These are phyloP conservation scores for Lysandra bellargus DNA, from an alignment of 2,888 invertebrate species.

Conservation along the genomic window DNA sequence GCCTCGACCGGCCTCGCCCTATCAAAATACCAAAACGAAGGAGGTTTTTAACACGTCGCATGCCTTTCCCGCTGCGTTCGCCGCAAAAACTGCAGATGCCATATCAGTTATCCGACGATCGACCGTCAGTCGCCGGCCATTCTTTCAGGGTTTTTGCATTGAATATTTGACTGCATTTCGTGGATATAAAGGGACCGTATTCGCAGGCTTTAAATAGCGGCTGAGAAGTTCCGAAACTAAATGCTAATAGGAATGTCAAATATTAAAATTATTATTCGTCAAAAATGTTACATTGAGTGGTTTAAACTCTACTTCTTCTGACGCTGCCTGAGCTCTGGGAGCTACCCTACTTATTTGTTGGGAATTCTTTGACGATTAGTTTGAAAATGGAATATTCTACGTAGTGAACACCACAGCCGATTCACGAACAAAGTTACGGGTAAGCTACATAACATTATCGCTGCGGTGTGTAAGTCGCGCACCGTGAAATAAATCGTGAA, in stretches of 20 bases:
- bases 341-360: not conserved
- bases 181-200: not conserved
- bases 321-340: not conserved
- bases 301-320: not conserved
- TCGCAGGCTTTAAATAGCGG: not conserved
- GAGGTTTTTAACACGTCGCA: slow-evolving; percentile 25
- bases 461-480: slow-evolving; percentile 34
- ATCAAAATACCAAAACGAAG: slow-evolving; percentile 38
- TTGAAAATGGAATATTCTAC: not conserved
- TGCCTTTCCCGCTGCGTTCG: slow-evolving; percentile 17
- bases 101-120: slow-evolving; percentile 26
- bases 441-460: not conserved
- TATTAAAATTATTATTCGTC: not conserved
- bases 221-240: not conserved
- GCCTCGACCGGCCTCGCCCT: slow-evolving; percentile 29
- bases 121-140: slow-evolving; percentile 13
- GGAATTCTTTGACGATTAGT: not conserved
- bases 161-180: slow-evolving; percentile 7
- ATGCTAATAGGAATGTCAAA: not conserved
- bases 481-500: slow-evolving; percentile 44
- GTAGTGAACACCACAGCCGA: not conserved
- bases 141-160: slow-evolving; percentile 12
- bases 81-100: slow-evolving; percentile 28
- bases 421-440: not conserved
- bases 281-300: not conserved